Evolutionary conservation across 2,797 vertebrate species (phyloP), one percentile per base, ranked within the genome.

Genomic region (Syngnathus rostellatus): DNA sequence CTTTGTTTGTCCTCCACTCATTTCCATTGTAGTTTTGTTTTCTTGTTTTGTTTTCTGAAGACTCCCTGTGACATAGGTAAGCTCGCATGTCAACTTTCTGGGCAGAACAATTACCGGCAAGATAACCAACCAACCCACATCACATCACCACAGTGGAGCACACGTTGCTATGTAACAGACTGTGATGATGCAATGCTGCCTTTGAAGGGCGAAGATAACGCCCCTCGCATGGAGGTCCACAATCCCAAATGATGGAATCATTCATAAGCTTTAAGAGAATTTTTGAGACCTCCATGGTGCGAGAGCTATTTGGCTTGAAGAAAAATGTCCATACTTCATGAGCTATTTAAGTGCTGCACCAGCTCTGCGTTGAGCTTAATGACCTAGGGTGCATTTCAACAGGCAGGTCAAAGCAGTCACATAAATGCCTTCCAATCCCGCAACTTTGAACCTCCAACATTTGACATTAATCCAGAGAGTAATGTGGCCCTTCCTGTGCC

Each of bases 381-480:
- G 84, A 86, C 77, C 83, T 77, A 67, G 73, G 76, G 72, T 84
- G 82, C 83, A 85, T 88, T 90, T 86, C 87, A 89, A 88, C 82
- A 87, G 80, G 79, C 83, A 67, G 86, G 86, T 90, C 85, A 87
- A 76, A 64, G 45, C 65, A 85, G 81, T 85, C 78, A 76, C 70
- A 76, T 78, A 81, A 83, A 81, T 86, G 81, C 81, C 81, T 80
- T 76, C 84, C 82, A 81, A 69, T 73, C 84, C 74, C 78, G 74
- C 64, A 73, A 76, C 77, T 68, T 16, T 86, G 81, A 82, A 81
- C 83, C 73, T 53, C 83, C 60, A 77, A 87, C 31, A 82, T 74
- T 79, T 90, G 90, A 92, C 89, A 90, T 91, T 91, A 91, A 92
- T 93, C 89, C 87, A 89, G 81, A 80, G 89, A 89, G 84, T 89